Conservation (phyloP, 2,797 vertebrate species). For the Zenarchopterus dispar region DNA sequence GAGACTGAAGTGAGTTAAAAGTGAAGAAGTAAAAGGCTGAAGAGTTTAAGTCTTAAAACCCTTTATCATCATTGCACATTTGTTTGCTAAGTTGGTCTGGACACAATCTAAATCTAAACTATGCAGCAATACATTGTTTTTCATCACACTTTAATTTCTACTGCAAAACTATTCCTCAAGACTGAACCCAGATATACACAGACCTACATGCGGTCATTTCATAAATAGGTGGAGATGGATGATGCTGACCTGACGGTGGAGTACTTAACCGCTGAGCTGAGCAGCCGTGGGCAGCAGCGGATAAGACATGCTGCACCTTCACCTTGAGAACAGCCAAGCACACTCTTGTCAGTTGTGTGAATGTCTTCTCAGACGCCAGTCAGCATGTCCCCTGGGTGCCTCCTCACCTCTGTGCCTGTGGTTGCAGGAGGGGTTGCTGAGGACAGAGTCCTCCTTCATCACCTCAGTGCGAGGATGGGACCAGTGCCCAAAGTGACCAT, state of each 20-base stretch:
- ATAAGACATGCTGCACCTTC: slow-evolving; percentile 72
- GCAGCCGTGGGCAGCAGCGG: slow-evolving; percentile 53
- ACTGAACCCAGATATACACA: slow-evolving; percentile 4
- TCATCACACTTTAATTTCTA: slow-evolving; percentile 1
- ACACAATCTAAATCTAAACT: too few species aligned
- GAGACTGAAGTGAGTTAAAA: slow-evolving; percentile 19
- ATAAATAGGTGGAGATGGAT: slow-evolving; percentile 33
- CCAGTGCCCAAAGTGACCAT: slow-evolving; percentile 45
- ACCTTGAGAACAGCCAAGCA: slow-evolving; percentile 45
- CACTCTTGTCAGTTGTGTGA: slow-evolving; percentile 64
- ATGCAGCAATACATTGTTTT: too few species aligned
- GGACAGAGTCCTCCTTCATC: slow-evolving; percentile 76
- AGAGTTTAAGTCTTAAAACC: neutral
- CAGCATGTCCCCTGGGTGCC: slow-evolving; percentile 69
- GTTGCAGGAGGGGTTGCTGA: slow-evolving; percentile 32
- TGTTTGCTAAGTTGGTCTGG: neutral
- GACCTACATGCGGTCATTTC: neutral
- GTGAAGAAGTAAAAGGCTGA: neutral
- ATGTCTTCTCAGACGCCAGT: slow-evolving; percentile 64
- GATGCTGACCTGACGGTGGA: slow-evolving; percentile 49
- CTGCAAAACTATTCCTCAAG: too few species aligned
- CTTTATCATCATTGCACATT: slow-evolving; percentile 10
- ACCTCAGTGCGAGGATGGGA: slow-evolving; percentile 67
- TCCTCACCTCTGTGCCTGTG: slow-evolving; percentile 65
- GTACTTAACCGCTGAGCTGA: slow-evolving; percentile 53